These are phyloP conservation scores for Carposina sasakii DNA, from an alignment of 1,140 invertebrate species.

Conservation along the genomic window DNA sequence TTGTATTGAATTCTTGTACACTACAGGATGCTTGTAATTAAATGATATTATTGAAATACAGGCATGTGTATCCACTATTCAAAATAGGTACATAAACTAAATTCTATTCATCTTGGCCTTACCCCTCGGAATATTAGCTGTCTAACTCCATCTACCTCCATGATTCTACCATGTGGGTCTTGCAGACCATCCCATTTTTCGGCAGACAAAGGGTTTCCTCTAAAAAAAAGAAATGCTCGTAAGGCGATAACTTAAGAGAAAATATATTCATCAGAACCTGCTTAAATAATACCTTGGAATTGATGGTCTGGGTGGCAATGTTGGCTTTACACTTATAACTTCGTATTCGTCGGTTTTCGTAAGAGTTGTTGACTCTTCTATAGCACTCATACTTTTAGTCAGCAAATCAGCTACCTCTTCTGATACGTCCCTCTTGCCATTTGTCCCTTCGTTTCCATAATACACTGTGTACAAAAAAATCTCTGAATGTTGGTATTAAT, in stretches of 20 bases:
- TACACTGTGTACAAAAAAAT: slow-evolving; percentile 24
- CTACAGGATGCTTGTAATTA: too few relatives aligned
- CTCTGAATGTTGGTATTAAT: neutral
- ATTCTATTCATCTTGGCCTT: slow-evolving; percentile 43
- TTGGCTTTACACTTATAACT: slow-evolving; percentile 76
- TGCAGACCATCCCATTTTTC: slow-evolving; percentile 86
- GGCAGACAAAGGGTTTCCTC: slow-evolving; percentile 80
- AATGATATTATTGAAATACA: too few relatives aligned
- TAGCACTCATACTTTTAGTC: slow-evolving; percentile 54
- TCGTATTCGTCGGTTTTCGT: slow-evolving; percentile 78
- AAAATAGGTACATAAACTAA: neutral
- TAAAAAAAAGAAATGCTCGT: slow-evolving; percentile 37
- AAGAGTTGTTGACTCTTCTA: slow-evolving; percentile 54
- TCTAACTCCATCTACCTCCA: slow-evolving; percentile 79
- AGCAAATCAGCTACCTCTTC: slow-evolving; percentile 59
- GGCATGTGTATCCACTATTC: too few relatives aligned
- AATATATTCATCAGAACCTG: neutral
- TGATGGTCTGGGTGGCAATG: slow-evolving; percentile 73
- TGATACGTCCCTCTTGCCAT: slow-evolving; percentile 51
- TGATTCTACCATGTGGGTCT: slow-evolving; percentile 84
- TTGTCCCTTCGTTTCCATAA: slow-evolving; percentile 50
- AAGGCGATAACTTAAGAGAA: neutral
- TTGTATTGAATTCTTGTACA: too few relatives aligned
- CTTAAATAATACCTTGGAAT: slow-evolving; percentile 58
- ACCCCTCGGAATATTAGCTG: slow-evolving; percentile 93